Base-by-base conservation (phyloP, 1,140 invertebrate species). In the Drosophila varians region DNA sequence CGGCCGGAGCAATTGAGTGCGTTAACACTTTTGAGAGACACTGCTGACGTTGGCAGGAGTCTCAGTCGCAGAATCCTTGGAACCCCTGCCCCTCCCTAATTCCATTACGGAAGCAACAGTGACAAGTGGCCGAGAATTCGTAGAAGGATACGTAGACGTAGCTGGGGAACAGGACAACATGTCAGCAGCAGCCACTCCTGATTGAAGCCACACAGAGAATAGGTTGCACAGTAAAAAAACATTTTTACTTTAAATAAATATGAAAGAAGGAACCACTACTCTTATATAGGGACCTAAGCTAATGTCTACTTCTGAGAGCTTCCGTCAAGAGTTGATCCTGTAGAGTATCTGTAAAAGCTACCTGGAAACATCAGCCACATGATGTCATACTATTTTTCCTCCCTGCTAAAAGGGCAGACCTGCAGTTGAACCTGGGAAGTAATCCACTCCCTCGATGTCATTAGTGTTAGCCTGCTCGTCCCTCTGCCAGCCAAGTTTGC, bases 101-200 rank as follows among this genome's bases (percentile, higher is more conserved):
- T 87, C 80, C 72, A 87, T 86, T 86, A 86, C 82, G 80, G 80
- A 86, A 87, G 80, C 80, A 87, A 87, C 82, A 86, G 80, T 87
- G 80, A 86, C 80, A 86, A 86, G 80, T 86, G 80, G 82, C 77
- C 68, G 42, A 58, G 77, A 66, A 61, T 40, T 70, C 52, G 47
- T 36, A 28, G 46, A 28, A 21, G 56, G 45, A 58, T 54, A 40
- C 51, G 34, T 19, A 40, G 53, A n/a, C n/a, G n/a, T n/a, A n/a
- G n/a, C 25, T 14, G 34, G 14, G 36, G 68, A 46, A 51, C 11
- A 19, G 43, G 36, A 40, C 61, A 54, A 69, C 49, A 70, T 55
- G 76, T 74, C 77, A 71, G 31, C 65, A 58, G 76, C 49, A 61
- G 56, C 46, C 47, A 66, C 60, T 66, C 40, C 38, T 80, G 77